Evolutionary conservation across 1,140 invertebrate species (phyloP), one percentile per base, ranked within the genome.

Genomic region (Mactra quadrangularis): DNA sequence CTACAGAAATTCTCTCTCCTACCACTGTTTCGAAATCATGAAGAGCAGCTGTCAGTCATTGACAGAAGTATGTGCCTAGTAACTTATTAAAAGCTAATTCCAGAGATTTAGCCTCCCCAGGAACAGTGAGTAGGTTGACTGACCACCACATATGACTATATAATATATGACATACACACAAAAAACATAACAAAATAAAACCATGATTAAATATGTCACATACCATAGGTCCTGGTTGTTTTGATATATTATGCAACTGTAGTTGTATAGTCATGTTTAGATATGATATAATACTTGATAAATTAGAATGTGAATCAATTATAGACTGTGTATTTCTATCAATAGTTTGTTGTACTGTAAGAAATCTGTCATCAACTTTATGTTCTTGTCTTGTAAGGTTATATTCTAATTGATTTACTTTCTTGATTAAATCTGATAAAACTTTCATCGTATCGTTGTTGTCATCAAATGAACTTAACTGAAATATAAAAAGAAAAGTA

Each of bases 191-290:
- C n/a, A n/a, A n/a, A n/a, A n/a, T n/a, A n/a, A n/a, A n/a, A n/a
- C n/a, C n/a, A n/a, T n/a, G n/a, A n/a, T n/a, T n/a, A n/a, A n/a
- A n/a, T n/a, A n/a, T n/a, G n/a, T n/a, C n/a, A 66, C 59, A 50
- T 64, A 82, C 79, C 79, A 41, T 38, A 25, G 79, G 79, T 29
- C 79, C 79, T 52, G 47, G 41, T 38, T 62, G 55, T 55, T 75
- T 82, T 7, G 70, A 64, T 7, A 82, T 59, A 19, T 71, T 64
- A 47, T 74, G 55, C 13, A 82, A 25, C 45, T 82, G 79, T 29
- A 75, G 47, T 33, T 82, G 79, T 50, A 82, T 27, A 9, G 70
- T 74, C 4, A n/a, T 75, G 41, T 82, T 75, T 9, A 82, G 70
- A 29, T 52, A 53, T 25, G 79, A 74, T 25, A 82, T 66, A 7